A percentile compares a stretch with the other conserved stretches of the same genome.
These are phyloP conservation scores for Neodiprion fabricii DNA, from an alignment of 1,140 invertebrate species.

Conservation along the genomic window DNA sequence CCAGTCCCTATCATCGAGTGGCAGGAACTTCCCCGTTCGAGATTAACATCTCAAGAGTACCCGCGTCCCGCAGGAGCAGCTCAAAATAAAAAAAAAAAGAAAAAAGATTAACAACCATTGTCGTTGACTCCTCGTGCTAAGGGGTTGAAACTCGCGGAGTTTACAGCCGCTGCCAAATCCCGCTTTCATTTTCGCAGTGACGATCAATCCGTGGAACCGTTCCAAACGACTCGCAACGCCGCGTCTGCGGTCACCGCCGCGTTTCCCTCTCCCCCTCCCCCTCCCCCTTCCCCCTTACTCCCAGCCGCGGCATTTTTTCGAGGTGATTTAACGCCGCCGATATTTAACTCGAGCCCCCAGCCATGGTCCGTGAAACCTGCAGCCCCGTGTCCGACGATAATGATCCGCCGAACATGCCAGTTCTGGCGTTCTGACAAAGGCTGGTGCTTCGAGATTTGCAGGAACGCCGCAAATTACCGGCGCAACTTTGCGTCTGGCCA, in stretches of 20 bases:
- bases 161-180: not conserved
- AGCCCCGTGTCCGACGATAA: too few species aligned
- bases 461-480: slow-evolving; percentile 4
- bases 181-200: too few species aligned
- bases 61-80: not conserved
- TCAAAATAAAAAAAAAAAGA: not conserved
- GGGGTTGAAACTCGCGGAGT: not conserved
- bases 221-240: too few species aligned
- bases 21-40: not conserved
- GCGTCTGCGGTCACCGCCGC: too few species aligned
- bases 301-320: too few species aligned
- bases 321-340: too few species aligned
- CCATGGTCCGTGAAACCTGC: too few species aligned
- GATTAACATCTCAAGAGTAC: slow-evolving; percentile 1
- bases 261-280: too few species aligned
- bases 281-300: too few species aligned
- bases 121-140: not conserved
- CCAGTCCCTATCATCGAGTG: not conserved
- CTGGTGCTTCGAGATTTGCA: not conserved
- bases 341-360: too few species aligned
- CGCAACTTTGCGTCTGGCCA: slow-evolving; percentile 4
- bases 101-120: slow-evolving; percentile 2
- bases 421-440: slow-evolving; percentile 1
- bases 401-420: not conserved
- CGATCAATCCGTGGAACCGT: too few species aligned